Evolutionary conservation across 2,797 vertebrate species (phyloP).

Genomic region (Macropodus opercularis): DNA sequence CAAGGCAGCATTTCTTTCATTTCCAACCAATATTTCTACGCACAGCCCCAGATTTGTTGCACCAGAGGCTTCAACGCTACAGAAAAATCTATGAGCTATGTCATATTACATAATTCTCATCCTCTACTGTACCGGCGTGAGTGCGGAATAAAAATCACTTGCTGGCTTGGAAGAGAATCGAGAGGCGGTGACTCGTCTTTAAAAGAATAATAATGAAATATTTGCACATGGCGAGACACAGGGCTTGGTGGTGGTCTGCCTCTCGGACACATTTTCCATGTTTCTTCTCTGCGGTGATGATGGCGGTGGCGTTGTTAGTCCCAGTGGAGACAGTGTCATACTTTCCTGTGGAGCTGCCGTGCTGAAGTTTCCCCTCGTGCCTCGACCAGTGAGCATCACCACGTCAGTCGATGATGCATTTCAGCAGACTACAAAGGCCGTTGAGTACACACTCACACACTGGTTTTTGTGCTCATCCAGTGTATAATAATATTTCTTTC

Average conservation of each 20-base stretch:
- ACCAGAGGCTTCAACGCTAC: constrained; percentile 1
- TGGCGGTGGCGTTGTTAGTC: constrained; percentile 51
- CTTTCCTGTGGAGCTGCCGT: constrained; percentile 77
- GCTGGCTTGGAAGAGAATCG: constrained; percentile 33
- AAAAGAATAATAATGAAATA: constrained; percentile 73
- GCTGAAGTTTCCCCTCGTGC: constrained; percentile 69
- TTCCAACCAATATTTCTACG: constrained; percentile 6
- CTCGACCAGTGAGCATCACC: constrained; percentile 63
- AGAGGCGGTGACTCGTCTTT: constrained; percentile 65
- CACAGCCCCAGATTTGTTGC: no score
- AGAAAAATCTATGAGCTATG: neutral
- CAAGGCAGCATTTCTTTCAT: no score
- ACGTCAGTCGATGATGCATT: constrained; percentile 56
- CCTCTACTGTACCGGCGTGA: constrained; percentile 25
- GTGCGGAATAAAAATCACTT: constrained; percentile 21
- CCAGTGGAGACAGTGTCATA: constrained; percentile 73
- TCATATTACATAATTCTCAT: constrained; percentile 36
- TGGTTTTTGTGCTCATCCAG: constrained; percentile 47
- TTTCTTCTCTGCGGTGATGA: constrained; percentile 75
- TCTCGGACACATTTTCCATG: constrained; percentile 78
- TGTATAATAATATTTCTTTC: constrained; percentile 17
- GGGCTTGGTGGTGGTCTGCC: constrained; percentile 65
- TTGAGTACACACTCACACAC: constrained; percentile 41
- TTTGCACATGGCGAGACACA: constrained; percentile 75
- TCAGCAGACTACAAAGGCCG: constrained; percentile 71